Conservation (phyloP, 1,140 invertebrate genomes). For the Zaprionus africanus region DNA sequence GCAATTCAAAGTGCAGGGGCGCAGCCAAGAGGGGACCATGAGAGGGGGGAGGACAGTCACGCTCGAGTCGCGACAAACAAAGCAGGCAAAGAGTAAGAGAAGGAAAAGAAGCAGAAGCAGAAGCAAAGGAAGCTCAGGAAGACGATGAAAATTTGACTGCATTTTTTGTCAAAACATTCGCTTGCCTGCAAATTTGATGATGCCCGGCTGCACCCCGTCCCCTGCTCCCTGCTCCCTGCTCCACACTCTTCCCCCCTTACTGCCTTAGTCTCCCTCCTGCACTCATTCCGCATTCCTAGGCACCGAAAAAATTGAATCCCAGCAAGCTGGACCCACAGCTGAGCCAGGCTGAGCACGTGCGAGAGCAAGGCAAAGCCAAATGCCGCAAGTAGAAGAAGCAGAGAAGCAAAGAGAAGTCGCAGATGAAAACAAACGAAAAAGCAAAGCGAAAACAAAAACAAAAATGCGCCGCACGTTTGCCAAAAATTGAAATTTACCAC, state of each 20-base stretch:
- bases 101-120: neutral
- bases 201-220: neutral
- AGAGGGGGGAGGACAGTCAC: neutral
- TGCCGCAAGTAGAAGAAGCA: constrained; percentile 21
- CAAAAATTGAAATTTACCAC: constrained; percentile 66
- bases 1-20: constrained; percentile 11
- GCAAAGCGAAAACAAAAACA: constrained; percentile 4
- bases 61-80: constrained; percentile 16
- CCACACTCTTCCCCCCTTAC: neutral
- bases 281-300: neutral
- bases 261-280: neutral
- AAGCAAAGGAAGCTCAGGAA: neutral
- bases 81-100: neutral
- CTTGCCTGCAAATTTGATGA: constrained; percentile 35
- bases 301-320: constrained; percentile 27
- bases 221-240: neutral
- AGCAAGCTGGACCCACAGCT: constrained; percentile 1
- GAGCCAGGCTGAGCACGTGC: constrained; percentile 25
- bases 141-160: constrained; percentile 3
- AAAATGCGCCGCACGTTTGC: constrained; percentile 57
- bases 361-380: constrained; percentile 18
- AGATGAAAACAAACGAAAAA: neutral
- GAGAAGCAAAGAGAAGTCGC: neutral
- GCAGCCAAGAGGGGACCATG: neutral
- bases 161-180: constrained; percentile 30